Evolutionary conservation across 2,797 vertebrate species (phyloP).

Genomic region (Hypotaenidia okinawae): DNA sequence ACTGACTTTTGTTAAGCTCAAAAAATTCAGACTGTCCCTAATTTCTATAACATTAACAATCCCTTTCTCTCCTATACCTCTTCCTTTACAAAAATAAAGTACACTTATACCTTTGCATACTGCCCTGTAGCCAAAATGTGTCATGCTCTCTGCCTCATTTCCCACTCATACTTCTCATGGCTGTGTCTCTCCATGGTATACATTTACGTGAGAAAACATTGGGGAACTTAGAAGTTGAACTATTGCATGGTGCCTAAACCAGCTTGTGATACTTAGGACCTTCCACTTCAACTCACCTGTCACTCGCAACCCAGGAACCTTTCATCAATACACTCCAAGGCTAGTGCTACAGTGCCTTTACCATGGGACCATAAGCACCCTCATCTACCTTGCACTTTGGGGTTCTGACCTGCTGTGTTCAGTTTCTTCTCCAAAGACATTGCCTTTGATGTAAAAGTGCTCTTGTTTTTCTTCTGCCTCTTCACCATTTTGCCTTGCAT

Average conservation of each 20-base stretch:
- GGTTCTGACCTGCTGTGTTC: neutral
- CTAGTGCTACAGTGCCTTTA: rapidly evolving
- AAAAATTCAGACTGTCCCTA: neutral
- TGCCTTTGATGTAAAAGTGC: neutral
- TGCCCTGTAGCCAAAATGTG: rapidly evolving
- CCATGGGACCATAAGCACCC: rapidly evolving
- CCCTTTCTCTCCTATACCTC: rapidly evolving
- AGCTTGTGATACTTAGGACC: neutral
- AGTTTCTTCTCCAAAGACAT: neutral
- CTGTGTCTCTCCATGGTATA: neutral
- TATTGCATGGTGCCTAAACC: neutral
- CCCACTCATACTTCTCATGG: neutral
- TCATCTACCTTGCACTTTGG: neutral
- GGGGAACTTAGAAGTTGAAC: neutral
- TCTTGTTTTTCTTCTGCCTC: neutral
- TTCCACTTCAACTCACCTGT: neutral
- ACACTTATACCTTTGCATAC: rapidly evolving
- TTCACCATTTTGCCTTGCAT: neutral
- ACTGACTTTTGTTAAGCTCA: neutral
- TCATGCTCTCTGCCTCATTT: neutral
- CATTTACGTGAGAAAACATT: neutral
- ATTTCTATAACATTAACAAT: neutral
- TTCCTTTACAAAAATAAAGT: neutral
- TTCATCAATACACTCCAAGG: neutral
- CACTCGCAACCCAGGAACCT: neutral